Percentiles rank a stretch among this genome's conserved stretches.
Conservation (phyloP, 2,113 vertebrate species). For the Aptenodytes forsteri region DNA sequence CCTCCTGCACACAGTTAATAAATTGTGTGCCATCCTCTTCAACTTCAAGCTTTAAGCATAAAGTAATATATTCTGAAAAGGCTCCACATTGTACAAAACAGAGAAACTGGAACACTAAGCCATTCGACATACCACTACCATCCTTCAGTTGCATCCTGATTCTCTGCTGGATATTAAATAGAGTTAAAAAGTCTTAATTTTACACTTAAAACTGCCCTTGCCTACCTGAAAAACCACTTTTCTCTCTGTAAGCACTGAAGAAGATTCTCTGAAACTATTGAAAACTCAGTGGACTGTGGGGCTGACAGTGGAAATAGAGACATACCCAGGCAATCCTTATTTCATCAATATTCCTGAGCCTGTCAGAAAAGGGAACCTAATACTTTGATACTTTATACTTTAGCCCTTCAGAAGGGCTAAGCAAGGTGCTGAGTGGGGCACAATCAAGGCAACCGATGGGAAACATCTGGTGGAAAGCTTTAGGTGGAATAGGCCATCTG, state of each 20-base stretch:
- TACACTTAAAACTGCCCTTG: neutral
- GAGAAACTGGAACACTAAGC: neutral
- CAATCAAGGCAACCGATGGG: fast-evolving
- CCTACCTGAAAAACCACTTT: neutral
- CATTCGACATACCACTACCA: neutral
- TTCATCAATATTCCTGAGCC: neutral
- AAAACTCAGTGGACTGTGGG: neutral
- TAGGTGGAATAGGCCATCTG: neutral
- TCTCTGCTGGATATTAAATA: neutral
- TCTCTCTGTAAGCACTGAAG: neutral
- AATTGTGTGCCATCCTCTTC: neutral
- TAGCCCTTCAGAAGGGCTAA: neutral
- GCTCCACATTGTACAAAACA: neutral
- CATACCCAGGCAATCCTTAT: neutral
- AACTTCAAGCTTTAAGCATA: neutral
- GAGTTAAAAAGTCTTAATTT: neutral
- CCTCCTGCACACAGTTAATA: neutral
- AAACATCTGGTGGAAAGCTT: slow-evolving; percentile 35
- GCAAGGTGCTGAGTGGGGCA: neutral
- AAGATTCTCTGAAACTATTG: neutral
- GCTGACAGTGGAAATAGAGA: neutral
- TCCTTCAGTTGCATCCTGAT: neutral
- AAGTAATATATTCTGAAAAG: neutral
- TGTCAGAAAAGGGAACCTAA: neutral
- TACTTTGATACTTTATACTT: neutral